Evolutionary conservation across 2,888 invertebrate genomes (phyloP).

Genomic region (Hydroisotoma schaefferi): DNA sequence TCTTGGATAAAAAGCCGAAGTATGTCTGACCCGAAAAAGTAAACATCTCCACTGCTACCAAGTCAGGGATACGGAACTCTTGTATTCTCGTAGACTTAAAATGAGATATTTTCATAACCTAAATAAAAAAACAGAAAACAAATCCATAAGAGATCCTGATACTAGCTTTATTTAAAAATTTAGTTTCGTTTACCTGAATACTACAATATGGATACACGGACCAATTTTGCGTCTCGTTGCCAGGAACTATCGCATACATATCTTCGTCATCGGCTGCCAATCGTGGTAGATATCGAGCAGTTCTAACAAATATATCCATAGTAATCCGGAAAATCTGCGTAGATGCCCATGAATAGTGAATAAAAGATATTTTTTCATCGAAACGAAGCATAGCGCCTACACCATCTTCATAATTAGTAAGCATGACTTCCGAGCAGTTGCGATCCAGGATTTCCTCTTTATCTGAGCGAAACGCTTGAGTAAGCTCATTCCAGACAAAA

Average conservation of each 20-base stretch:
- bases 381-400: not conserved
- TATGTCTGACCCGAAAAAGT: slow-evolving; percentile 23
- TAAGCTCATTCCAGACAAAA: not conserved
- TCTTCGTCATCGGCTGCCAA: slow-evolving; percentile 8
- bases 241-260: slow-evolving; percentile 21
- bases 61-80: slow-evolving; percentile 21
- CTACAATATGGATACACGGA: not conserved
- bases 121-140: not conserved
- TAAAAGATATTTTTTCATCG: not conserved
- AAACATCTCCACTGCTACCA: slow-evolving; percentile 19
- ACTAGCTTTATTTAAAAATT: too few species aligned
- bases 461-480: too few species aligned
- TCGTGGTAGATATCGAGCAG: too few species aligned
- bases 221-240: slow-evolving; percentile 4
- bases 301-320: too few species aligned
- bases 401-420: not conserved
- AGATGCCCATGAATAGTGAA: not conserved
- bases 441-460: not conserved
- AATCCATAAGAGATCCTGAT: too few species aligned
- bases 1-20: slow-evolving; percentile 31
- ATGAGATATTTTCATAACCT: not conserved
- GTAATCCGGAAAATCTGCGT: too few species aligned
- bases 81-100: slow-evolving; percentile 10
- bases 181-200: not conserved
- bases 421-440: not conserved